Evolutionary conservation across 2,888 invertebrate species (phyloP).

Genomic region (Baronia brevicornis): DNA sequence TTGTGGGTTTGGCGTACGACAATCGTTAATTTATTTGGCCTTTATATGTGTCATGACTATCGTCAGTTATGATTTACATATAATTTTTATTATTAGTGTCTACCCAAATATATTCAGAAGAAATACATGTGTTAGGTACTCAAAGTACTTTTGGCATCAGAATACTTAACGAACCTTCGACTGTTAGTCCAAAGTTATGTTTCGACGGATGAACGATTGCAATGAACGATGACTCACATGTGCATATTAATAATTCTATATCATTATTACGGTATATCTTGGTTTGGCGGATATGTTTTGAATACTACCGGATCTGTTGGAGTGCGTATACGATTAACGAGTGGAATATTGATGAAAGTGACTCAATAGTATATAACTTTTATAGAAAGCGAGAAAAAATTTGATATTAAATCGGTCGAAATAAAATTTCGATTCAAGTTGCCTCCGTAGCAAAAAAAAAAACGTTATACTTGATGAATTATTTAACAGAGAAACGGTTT

Average conservation of each 20-base stretch:
- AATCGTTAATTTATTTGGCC: slow-evolving; percentile 1
- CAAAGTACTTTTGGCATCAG: slow-evolving; percentile 37
- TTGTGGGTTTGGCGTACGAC: slow-evolving; percentile 4
- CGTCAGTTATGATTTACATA: slow-evolving; percentile 7
- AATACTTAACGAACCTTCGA: slow-evolving; percentile 19
- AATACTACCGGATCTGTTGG: slow-evolving; percentile 14
- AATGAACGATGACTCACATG: too few relatives aligned
- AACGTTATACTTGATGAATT: slow-evolving; percentile 35
- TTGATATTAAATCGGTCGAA: slow-evolving; percentile 17
- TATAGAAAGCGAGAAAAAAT: slow-evolving; percentile 18
- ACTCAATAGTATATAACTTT: slow-evolving; percentile 15
- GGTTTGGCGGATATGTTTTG: too few relatives aligned
- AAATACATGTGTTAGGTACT: slow-evolving; percentile 25
- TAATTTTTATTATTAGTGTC: slow-evolving; percentile 31
- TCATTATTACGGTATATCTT: too few relatives aligned
- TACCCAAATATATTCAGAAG: too few relatives aligned
- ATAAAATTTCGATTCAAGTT: slow-evolving; percentile 15
- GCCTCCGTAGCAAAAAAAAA: slow-evolving; percentile 18
- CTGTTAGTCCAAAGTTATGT: slow-evolving; percentile 10
- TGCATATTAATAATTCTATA: too few relatives aligned
- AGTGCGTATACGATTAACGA: too few relatives aligned
- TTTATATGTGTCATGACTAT: slow-evolving; percentile 9
- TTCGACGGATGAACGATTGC: slow-evolving; percentile 8
- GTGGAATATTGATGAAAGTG: slow-evolving; percentile 15
- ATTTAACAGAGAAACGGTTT: slow-evolving; percentile 46